These are phyloP conservation scores for Tachina grossa DNA, from an alignment of 2,888 invertebrate species.

Conservation along the genomic window DNA sequence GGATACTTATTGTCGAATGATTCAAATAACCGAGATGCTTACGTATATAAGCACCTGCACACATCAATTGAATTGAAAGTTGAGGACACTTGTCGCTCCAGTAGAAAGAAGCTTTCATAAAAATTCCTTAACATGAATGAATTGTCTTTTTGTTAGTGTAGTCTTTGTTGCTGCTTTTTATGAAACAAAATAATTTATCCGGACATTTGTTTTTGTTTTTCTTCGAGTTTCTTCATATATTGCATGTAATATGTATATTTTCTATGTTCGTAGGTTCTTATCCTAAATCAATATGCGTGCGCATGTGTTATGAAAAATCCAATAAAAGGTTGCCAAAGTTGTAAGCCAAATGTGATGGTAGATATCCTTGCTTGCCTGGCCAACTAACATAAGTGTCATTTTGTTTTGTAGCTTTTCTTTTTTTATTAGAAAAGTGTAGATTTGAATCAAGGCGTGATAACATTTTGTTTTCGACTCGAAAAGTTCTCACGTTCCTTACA, in stretches of 20 bases:
- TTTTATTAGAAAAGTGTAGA: background rate
- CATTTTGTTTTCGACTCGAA: too few relatives aligned
- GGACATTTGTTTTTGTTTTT: constrained; percentile 65
- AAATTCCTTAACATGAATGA: constrained; percentile 67
- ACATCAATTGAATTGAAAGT: constrained; percentile 51
- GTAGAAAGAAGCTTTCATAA: background rate
- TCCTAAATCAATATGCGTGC: constrained; percentile 73
- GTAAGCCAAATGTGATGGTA: background rate
- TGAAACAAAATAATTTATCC: constrained; percentile 62
- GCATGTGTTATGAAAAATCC: constrained; percentile 56
- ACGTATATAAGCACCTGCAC: constrained; percentile 57
- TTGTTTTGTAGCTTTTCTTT: background rate
- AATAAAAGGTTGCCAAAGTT: constrained; percentile 46
- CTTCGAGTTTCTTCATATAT: constrained; percentile 37
- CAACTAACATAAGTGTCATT: background rate
- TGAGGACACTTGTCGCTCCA: constrained; percentile 64
- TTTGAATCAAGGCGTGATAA: background rate
- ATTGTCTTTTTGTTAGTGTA: constrained; percentile 36
- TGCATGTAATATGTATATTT: constrained; percentile 15
- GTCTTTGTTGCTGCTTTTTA: constrained; percentile 40
- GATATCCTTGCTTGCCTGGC: background rate
- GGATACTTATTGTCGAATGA: constrained; percentile 72
- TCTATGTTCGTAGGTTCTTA: constrained; percentile 56
- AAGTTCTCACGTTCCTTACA: too few relatives aligned
- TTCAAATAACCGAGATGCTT: constrained; percentile 58